Percentiles rank a stretch among this genome's conserved stretches.
phyloP scores from a whole-genome alignment of 2,113 vertebrate genomes.

The Callipepla squamata region DNA sequence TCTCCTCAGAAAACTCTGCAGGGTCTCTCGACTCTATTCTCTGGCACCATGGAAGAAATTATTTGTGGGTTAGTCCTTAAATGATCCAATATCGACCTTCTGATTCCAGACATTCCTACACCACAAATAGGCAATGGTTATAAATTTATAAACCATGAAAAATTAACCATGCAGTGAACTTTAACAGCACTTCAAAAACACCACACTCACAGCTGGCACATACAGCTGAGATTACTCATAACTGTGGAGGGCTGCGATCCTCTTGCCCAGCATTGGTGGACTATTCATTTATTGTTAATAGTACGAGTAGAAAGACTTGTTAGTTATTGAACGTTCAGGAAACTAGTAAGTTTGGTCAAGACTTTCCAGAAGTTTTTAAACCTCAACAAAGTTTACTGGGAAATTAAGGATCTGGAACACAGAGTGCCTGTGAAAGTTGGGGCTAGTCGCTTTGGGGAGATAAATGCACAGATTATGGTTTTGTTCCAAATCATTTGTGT shows the following conservation, averaged over 20 bases:
- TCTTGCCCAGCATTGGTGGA: background rate
- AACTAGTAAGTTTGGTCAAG: background rate
- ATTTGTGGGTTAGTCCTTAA: constrained; percentile 23
- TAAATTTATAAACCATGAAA: constrained; percentile 67
- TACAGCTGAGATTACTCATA: background rate
- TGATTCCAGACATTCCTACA: constrained; percentile 23
- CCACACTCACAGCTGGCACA: background rate
- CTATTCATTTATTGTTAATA: constrained; percentile 7
- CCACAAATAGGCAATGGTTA: constrained; percentile 39
- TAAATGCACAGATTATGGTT: background rate
- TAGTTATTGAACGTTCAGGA: background rate
- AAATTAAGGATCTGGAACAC: background rate
- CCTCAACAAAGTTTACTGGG: background rate
- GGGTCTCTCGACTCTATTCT: background rate
- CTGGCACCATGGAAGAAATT: background rate
- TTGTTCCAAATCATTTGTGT: background rate
- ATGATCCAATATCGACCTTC: constrained; percentile 18
- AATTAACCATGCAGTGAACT: constrained; percentile 55
- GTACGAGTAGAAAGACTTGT: background rate
- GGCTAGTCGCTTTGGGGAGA: background rate
- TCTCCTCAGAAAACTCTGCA: constrained; percentile 24
- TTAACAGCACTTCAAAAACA: constrained; percentile 8
- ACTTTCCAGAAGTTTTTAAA: background rate
- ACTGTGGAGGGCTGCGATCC: background rate
- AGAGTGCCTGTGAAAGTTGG: background rate